A percentile compares a stretch with the other conserved stretches of the same genome.
These are phyloP conservation scores for Leucopternis melanops DNA, from an alignment of 2,113 vertebrate species.

Conservation along the genomic window DNA sequence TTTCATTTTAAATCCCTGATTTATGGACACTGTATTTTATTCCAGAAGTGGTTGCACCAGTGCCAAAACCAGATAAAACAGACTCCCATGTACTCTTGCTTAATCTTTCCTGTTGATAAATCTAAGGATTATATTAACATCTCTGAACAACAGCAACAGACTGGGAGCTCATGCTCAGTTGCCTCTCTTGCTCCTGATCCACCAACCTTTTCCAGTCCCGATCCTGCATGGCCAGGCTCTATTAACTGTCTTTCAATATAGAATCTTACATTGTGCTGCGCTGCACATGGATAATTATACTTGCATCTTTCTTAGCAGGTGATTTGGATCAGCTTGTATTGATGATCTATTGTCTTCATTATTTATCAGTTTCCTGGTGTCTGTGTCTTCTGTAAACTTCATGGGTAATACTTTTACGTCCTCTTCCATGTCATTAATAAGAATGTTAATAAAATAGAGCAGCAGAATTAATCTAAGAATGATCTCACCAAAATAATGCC, in stretches of 20 bases:
- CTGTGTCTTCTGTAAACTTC: neutral
- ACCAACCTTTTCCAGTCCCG: neutral
- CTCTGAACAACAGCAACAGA: neutral
- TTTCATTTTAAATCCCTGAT: neutral
- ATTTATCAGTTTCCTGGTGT: neutral
- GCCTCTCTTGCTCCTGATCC: neutral
- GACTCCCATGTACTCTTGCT: slow-evolving; percentile 6
- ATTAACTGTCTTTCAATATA: neutral
- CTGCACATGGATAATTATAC: neutral
- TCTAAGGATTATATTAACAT: slow-evolving; percentile 42
- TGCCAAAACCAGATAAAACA: slow-evolving; percentile 34
- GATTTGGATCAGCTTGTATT: neutral
- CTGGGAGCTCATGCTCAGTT: neutral
- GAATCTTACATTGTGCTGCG: neutral
- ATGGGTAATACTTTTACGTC: neutral
- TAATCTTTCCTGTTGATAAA: slow-evolving; percentile 53
- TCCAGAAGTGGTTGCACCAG: neutral
- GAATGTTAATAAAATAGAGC: neutral
- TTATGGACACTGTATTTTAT: neutral
- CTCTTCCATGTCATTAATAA: neutral
- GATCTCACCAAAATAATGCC: neutral
- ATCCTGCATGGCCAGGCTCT: neutral
- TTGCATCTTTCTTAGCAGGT: neutral
- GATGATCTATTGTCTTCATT: neutral
- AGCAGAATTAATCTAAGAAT: neutral